Evolutionary conservation across 2,888 invertebrate species (phyloP), one percentile per base, ranked within the genome.

Genomic region (Cotesia congregata): DNA sequence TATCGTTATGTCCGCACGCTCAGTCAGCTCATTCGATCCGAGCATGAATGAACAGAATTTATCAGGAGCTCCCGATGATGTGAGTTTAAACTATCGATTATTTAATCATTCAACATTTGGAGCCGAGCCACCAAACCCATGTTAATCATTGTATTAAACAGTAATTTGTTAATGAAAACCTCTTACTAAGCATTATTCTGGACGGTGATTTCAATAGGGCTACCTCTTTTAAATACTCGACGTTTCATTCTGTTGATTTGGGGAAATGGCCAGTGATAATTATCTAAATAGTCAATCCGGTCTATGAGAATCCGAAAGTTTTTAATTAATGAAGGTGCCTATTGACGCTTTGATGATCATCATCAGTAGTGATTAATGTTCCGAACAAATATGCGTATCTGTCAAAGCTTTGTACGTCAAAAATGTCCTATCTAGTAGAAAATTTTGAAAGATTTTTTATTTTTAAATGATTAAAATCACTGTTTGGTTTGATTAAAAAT

Each of bases 1-100:
- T 72, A 40, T 64, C 64, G 72, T 72, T 40, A 72, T 41, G 68
- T 72, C 61, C 67, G 72, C 38, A 30, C 62, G 76, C 72, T 68
- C 64, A 68, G 76, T 76, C 76, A 76, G 76, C 76, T 76, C 76
- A 77, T 77, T 77, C 67, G 65, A 77, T 65, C 65, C 69, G 39
- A 74, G 73, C 73, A 70, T 77, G 69, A 74, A 77, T 77, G 77
- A 77, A 73, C 70, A 69, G 73, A 77, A 77, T 77, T 77, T 70
- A 77, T 73, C 73, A 77, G 73, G 65, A 64, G 65, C 65, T 69
- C 62, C 59, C 50, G 50, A 50, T 50, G 65, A 59, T 68, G 73
- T 72, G 73, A 77, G 73, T 70, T 77, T 77, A 70, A 65, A 74
- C 20, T 75, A 77, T 77, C 68, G 74, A 77, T 71, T 74, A 73